These are phyloP conservation scores for Pseudomyrmex concolor DNA, from an alignment of 1,140 invertebrate species.

Conservation along the genomic window DNA sequence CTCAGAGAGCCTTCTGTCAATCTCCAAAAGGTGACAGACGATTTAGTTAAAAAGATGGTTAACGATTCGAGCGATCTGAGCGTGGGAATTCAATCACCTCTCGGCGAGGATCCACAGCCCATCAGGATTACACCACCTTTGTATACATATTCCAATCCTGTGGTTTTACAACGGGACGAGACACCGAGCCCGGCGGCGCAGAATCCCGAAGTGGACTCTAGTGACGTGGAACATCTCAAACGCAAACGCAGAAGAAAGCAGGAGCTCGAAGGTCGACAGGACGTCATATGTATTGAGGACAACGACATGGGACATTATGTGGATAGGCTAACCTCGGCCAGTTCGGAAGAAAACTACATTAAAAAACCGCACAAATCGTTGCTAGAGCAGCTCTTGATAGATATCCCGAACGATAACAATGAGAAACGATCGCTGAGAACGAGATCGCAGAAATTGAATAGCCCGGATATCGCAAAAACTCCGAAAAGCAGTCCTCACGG, in stretches of 20 bases:
- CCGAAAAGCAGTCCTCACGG: conserved; percentile 87
- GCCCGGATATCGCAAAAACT: conserved; percentile 87
- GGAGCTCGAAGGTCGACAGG: conserved; percentile 84
- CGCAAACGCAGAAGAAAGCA: conserved; percentile 83
- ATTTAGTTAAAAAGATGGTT: conserved; percentile 80
- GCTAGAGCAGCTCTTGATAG: conserved; percentile 91
- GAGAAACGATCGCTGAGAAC: conserved; percentile 88
- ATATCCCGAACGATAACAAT: conserved; percentile 89
- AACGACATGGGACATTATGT: conserved; percentile 81
- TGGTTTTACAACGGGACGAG: conserved; percentile 85
- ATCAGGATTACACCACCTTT: conserved; percentile 89
- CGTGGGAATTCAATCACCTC: conserved; percentile 81
- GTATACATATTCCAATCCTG: conserved; percentile 92
- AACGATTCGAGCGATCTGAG: conserved; percentile 77
- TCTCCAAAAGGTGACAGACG: conserved; percentile 77
- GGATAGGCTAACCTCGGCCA: conserved; percentile 79
- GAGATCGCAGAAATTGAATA: conserved; percentile 90
- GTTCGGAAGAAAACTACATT: conserved; percentile 77
- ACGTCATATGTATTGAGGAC: conserved; percentile 84
- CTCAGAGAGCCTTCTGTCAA: conserved; percentile 76
- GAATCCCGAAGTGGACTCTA: conserved; percentile 79
- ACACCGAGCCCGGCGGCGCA: conserved; percentile 85
- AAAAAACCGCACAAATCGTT: conserved; percentile 86
- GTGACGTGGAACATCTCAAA: conserved; percentile 79
- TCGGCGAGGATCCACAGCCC: conserved; percentile 88